Percentiles rank a stretch among this genome's conserved stretches.
These are phyloP conservation scores for Trinectes maculatus DNA, from an alignment of 2,113 vertebrate genomes.

Conservation along the genomic window DNA sequence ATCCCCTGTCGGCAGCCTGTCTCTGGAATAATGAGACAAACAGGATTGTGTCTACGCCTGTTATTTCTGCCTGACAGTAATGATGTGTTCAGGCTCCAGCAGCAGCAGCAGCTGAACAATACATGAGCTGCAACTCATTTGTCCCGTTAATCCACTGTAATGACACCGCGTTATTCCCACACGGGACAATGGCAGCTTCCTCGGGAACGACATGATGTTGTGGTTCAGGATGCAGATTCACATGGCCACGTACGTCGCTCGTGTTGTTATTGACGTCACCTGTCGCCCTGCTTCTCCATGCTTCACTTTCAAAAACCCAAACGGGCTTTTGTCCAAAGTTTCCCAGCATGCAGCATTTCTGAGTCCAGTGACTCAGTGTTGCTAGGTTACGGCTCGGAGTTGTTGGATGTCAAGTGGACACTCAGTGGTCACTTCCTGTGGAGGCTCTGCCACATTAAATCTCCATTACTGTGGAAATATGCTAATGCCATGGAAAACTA, in stretches of 20 bases:
- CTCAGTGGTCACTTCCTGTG: constrained; percentile 12
- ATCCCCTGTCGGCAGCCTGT: constrained; percentile 21
- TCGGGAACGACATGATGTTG: background rate
- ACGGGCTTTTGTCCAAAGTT: constrained; percentile 15
- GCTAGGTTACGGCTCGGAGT: constrained; percentile 13
- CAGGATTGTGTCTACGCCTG: background rate
- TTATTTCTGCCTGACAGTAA: constrained; percentile 40
- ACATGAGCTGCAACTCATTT: constrained; percentile 24
- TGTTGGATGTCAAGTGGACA: constrained; percentile 24
- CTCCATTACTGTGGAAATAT: constrained; percentile 8
- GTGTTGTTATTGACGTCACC: too few species aligned
- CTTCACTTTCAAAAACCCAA: background rate
- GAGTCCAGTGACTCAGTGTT: constrained; percentile 6
- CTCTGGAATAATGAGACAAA: constrained; percentile 27
- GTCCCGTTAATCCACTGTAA: constrained; percentile 41
- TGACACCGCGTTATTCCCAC: constrained; percentile 20
- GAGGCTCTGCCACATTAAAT: constrained; percentile 16
- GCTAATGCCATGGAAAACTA: background rate
- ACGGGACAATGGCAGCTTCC: background rate
- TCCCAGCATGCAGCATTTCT: constrained; percentile 6
- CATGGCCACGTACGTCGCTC: too few species aligned
- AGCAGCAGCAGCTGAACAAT: constrained; percentile 38
- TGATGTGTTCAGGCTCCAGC: constrained; percentile 28
- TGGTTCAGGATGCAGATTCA: too few species aligned
- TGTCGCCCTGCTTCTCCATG: background rate